Evolutionary conservation across 53 echinoderm and acorn worm genomes (phyloP), one percentile per base, ranked within the genome.

Genomic region (Paelopatides confundens): DNA sequence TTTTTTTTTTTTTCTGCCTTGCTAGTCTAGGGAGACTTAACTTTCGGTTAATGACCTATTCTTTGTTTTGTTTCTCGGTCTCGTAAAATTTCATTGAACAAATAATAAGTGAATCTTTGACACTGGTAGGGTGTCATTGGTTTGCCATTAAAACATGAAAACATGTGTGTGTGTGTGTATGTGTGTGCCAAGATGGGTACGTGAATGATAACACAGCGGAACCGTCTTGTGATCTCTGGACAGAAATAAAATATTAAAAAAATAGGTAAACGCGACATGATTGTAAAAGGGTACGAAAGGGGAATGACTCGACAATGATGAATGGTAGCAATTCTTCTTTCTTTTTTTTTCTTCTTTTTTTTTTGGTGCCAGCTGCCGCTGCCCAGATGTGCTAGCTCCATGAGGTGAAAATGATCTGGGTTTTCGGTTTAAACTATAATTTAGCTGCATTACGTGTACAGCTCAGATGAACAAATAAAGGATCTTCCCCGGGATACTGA

Each of bases 21-120:
- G n/a, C 6, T 21, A 21, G 21, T 23, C 21, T 23, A 28, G 47
- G 74, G 74, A 74, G 74, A 74, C 74, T 74, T 74, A 74, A 74
- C 74, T 74, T 17, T 74, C 74, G 74, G 74, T 74, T 74, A 74
- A 74, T 74, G 74, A 74, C 74, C 74, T 74, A 74, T 46, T 46
- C 74, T 74, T 40, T 74, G 39, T 74, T 37, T 74, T 40, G 38
- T 74, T 40, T 74, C 74, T 58, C 74, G 21, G 21, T 1, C n/a
- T 74, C 74, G 23, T 74, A 74, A 74, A 58, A 40, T 74, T 40
- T 39, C 40, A 26, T 40, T 40, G 74, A 74, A 74, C 74, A 74
- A 74, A 74, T 40, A 58, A 21, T 48, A 58, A 40, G 74, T 74
- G 38, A 18, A 39, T 26, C 39, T 74, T 8, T 18, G n/a, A 39